Base-by-base conservation (phyloP, 2,797 vertebrate genomes). In the Sus cebifrons region DNA sequence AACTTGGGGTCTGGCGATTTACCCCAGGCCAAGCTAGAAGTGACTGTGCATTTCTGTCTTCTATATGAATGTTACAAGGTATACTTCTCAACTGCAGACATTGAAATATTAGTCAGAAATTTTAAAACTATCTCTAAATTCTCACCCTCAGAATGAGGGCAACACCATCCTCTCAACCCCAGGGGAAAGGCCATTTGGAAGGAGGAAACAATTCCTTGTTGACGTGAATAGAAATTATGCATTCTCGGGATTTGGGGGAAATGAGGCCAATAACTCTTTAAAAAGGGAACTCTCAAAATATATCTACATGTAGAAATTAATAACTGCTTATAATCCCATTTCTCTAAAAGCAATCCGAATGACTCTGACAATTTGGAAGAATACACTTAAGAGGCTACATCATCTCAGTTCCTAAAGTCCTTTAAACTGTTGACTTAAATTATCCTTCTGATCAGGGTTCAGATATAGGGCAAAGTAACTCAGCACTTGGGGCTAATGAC, bases 241-340 rank as follows among this genome's bases (percentile, higher is more conserved):
- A 52, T 82, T 82, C 62, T 94, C 23, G 44, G 78, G 60, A 88
- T 25, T 91, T 60, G 92, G 82, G 68, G 64, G 44, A 62, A 84
- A 90, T 65, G 23, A 90, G 21, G 44, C n/a, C 44, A 86, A 21
- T 71, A 58, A 36, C 56, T 49, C 44, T 90, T 92, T 77, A 49
- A 60, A 77, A 86, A 49, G 65, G 58, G 52, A 78, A 91, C 23
- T 84, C 84, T 70, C 29, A 88, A 94, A 93, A 65, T 74, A 58
- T 27, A 75, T 14, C 32, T 81, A 58, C 71, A 44, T 86, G 3
- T 84, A 58, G 73, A 90, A 85, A 74, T 95, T 77, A 87, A 62
- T 54, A 92, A 12, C 60, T 88, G 54, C 32, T 65, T 79, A 71
- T 89, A 84, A 62, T 29, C 6, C 17, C n/a, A 5, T 82, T 82